Evolutionary conservation across 2,797 vertebrate genomes (phyloP), one percentile per base, ranked within the genome.

Genomic region (Pitangus sulphuratus): DNA sequence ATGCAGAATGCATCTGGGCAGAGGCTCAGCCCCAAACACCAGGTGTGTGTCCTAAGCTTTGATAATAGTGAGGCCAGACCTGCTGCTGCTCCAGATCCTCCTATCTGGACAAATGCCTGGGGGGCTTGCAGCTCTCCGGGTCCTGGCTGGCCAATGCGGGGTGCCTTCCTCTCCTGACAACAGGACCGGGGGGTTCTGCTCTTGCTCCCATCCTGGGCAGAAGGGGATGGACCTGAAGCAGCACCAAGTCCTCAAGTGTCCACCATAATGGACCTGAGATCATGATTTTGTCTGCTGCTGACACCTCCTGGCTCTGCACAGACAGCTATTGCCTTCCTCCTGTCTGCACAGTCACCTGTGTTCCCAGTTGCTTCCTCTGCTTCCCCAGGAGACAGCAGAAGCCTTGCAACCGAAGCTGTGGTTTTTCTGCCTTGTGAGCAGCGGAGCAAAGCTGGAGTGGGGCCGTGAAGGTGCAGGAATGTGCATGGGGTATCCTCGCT

Each of bases 401-500:
- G 9, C 19, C 40, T 37, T 70, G 58, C 28, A 68, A 28, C 51
- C 7, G 4, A 8, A 51, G 12, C 0, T 40, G 50, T 31, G 2
- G 0, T 15, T 71, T 64, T 68, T 72, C 44, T 13, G 53, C 66
- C 54, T 48, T 7, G 53, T 7, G 37, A 21, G 58, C 45, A 5
- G 7, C 1, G 19, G 64, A 28, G 50, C 2, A 0, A 1, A 11
- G 30, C 51, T 5, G 11, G 53, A 15, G 15, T 21, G 5, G 57
- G 48, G 62, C 62, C 5, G 40, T 7, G 42, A 16, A 28, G 50
- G 62, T n/a, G 45, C 37, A 22, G 53, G 62, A 19, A 5, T 13
- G 51, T 2, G 0, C 2, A 0, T 0, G 3, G 82, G 53, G 12
- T 14, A 3, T 25, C 18, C 58, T 31, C 2, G 1, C 2, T 24